Evolutionary conservation across 2,113 vertebrate species (phyloP), one percentile per base, ranked within the genome.

Genomic region (Tympanuchus pallidicinctus): DNA sequence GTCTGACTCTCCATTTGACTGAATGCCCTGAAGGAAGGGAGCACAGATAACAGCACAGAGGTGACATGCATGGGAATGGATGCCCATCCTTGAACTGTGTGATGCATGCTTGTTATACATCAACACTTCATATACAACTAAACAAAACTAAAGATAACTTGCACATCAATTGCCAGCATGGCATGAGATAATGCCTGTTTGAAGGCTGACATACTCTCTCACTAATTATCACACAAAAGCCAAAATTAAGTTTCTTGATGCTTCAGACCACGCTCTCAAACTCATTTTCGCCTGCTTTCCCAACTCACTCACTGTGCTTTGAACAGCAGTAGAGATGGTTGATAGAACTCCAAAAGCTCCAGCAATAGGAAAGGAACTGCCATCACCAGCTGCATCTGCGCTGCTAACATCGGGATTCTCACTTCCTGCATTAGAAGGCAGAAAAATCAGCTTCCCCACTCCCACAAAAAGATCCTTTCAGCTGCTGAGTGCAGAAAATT

Each of bases 341-440:
- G 99, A 98, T 63, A 99, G 92, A 96, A 99, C 98, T 79, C 98
- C 99, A 91, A 99, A 98, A 0, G 99, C 98, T 12, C 98, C 97
- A 48, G 97, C 97, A 73, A 97, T 91, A 3, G 97, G 90, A 15
- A 96, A 97, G 3, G 97, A 92, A 24, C 90, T 96, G 77, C 83
- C 91, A 59, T 98, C 98, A 13, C 70, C 93, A 50, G 64, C 96
- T 45, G 84, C 76, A 76, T 82, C 63, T 8, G 72, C 32, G 28
- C 15, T 85, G 52, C 94, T 86, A 13, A 86, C 78, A 89, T 93
- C 97, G 38, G 14, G 34, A 71, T 67, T 66, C 63, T 87, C 76
- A 5, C 27, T 96, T 90, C 92, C 98, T 98, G 92, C 50, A 82
- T 85, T 47, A 75, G 43, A 95, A 92, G 52, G 32, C 52, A 86